Evolutionary conservation across 2,797 vertebrate genomes (phyloP).

Genomic region (Notolepis coatsorum): DNA sequence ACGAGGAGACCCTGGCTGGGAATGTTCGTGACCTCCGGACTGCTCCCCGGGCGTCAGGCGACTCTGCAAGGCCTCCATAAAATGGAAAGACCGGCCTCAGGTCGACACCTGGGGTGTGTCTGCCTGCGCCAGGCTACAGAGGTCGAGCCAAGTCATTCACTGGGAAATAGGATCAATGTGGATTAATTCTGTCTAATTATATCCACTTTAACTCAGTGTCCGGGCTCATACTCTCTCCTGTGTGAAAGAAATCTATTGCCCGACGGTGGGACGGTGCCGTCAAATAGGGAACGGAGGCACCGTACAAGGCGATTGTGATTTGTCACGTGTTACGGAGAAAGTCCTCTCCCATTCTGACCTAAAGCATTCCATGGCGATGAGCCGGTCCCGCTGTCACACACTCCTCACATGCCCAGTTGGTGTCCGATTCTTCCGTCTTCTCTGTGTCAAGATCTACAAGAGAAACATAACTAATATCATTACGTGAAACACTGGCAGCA

Average conservation of each 20-base stretch:
- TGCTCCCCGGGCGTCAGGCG: constrained; percentile 77
- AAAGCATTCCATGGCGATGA: constrained; percentile 56
- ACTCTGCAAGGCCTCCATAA: constrained; percentile 82
- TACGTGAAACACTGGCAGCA: constrained; percentile 22
- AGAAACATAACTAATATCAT: constrained; percentile 46
- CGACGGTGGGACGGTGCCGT: constrained; percentile 41
- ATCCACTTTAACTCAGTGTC: constrained; percentile 25
- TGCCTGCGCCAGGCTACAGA: constrained; percentile 65
- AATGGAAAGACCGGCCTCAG: constrained; percentile 71
- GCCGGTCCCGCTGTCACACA: constrained; percentile 34
- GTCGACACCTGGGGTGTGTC: constrained; percentile 68
- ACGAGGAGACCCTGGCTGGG: constrained; percentile 67
- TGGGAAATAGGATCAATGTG: constrained; percentile 19
- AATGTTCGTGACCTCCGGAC: constrained; percentile 76
- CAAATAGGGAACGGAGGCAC: constrained; percentile 32
- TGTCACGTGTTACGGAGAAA: constrained; percentile 36
- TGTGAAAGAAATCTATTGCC: constrained; percentile 27
- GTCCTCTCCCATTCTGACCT: constrained; percentile 40
- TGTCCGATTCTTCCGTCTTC: constrained; percentile 41
- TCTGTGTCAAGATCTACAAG: constrained; percentile 57
- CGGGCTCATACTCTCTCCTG: constrained; percentile 39
- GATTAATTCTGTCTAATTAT: constrained; percentile 19
- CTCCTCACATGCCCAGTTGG: constrained; percentile 14
- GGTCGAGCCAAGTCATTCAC: constrained; percentile 63
- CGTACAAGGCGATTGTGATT: constrained; percentile 33